Percentiles rank a stretch among this genome's conserved stretches.
Conservation (phyloP, 2,888 invertebrate genomes). For the Malthinus seriepunctatus region DNA sequence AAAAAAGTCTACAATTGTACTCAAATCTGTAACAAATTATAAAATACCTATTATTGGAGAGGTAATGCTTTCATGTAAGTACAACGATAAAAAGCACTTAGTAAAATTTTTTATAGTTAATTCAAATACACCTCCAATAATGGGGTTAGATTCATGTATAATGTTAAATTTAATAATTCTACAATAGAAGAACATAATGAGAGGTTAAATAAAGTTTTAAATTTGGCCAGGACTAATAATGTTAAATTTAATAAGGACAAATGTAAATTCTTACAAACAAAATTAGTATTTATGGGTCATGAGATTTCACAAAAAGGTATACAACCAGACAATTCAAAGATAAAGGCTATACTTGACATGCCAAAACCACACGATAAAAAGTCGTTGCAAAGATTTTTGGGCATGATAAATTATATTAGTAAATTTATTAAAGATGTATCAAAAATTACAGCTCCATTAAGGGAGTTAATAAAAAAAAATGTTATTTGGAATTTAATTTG, state of each 20-base stretch:
- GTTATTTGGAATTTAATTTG: constrained; percentile 26
- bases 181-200: constrained; percentile 32
- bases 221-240: constrained; percentile 33
- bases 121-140: constrained; percentile 4
- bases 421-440: constrained; percentile 33
- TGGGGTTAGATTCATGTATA: constrained; percentile 14
- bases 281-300: constrained; percentile 40
- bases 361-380: constrained; percentile 35
- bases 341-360: constrained; percentile 28
- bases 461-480: constrained; percentile 36
- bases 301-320: constrained; percentile 29
- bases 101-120: constrained; percentile 1
- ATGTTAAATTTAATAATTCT: constrained; percentile 36
- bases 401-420: constrained; percentile 38
- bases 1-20: too few relatives aligned
- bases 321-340: constrained; percentile 29
- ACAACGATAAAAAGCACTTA: background rate
- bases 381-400: constrained; percentile 37
- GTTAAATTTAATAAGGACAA: constrained; percentile 43
- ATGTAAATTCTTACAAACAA: constrained; percentile 34
- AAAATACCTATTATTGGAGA: too few relatives aligned
- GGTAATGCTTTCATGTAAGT: background rate
- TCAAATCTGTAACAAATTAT: too few relatives aligned
- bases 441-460: constrained; percentile 25
- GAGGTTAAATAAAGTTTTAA: constrained; percentile 34